Base-by-base conservation (phyloP, 2,797 vertebrate species). In the Malacoctenus gilli region DNA sequence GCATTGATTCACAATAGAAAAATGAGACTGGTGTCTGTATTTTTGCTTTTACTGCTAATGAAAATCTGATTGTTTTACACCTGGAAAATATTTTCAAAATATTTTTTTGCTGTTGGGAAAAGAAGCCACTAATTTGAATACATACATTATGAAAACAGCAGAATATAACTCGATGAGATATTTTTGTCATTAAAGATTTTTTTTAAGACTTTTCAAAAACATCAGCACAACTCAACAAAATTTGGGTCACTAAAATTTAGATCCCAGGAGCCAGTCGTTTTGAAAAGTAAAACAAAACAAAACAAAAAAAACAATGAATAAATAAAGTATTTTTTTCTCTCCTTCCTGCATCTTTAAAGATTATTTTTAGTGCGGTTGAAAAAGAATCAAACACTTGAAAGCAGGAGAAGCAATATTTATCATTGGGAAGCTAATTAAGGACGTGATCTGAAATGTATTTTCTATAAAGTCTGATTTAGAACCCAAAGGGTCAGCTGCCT, bases 191-290 rank as follows among this genome's bases (percentile, higher is more conserved):
- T 44, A 61, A 38, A 50, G 59, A 74, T 82, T 40, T 31, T 1
- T 82, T 40, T 31, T 1, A 72, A 57, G 51, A 75, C 85, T 86
- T 85, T 83, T 75, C 76, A 75, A 84, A 82, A 89, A 87, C 84
- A 86, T 90, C 80, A 85, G 82, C 85, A 84, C 84, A 48, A 86
- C 89, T 89, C 88, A 44, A 53, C 53, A 59, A 88, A 85, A 88
- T 88, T 79, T 81, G 64, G 87, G 86, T 88, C 82, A 80, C 75
- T 40, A 43, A 75, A 84, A 88, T 87, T 80, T 84, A 74, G 73
- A 75, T 76, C 77, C 70, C 72, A 76, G 71, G 69, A 42, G 77
- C 61, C 76, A 57, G 55, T 75, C 85, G 68, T 82, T 87, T 80
- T 64, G 44, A 79, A 70, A 74, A 68, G 75, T 57, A 56, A 30